phyloP scores from a whole-genome alignment of 2,113 vertebrate genomes.

The Vimba vimba region DNA sequence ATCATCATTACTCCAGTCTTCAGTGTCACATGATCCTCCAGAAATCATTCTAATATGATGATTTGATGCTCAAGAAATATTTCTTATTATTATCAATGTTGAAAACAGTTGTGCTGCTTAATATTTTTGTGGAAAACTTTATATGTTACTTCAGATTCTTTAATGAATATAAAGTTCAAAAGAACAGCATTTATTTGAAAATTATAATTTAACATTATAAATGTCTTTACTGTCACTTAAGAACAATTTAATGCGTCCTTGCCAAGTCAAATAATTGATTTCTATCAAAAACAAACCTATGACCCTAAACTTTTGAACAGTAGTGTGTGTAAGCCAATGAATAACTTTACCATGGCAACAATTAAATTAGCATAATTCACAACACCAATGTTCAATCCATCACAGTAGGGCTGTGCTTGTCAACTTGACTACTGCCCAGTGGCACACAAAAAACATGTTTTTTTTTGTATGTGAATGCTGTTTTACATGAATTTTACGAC shows the following conservation, averaged over 20 bases:
- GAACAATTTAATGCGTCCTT: no score
- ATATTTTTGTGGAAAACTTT: neutral
- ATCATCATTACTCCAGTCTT: neutral
- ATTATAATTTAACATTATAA: neutral
- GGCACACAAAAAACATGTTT: no score
- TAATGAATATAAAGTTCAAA: neutral
- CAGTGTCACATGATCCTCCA: neutral
- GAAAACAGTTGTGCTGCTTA: neutral
- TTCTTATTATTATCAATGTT: neutral
- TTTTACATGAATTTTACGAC: no score
- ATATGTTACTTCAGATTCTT: neutral
- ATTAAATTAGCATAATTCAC: no score
- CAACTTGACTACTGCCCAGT: no score
- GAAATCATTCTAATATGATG: neutral
- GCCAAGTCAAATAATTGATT: no score
- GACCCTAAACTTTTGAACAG: neutral
- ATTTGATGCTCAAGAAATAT: neutral
- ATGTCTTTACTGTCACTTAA: neutral
- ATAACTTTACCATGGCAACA: neutral
- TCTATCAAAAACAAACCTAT: neutral
- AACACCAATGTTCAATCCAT: no score
- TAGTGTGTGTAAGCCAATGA: neutral
- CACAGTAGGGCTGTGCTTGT: no score
- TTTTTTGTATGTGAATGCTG: no score
- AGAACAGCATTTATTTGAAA: neutral